phyloP scores from a whole-genome alignment of 1,140 invertebrate species.

The Tetragnatha versicolor region DNA sequence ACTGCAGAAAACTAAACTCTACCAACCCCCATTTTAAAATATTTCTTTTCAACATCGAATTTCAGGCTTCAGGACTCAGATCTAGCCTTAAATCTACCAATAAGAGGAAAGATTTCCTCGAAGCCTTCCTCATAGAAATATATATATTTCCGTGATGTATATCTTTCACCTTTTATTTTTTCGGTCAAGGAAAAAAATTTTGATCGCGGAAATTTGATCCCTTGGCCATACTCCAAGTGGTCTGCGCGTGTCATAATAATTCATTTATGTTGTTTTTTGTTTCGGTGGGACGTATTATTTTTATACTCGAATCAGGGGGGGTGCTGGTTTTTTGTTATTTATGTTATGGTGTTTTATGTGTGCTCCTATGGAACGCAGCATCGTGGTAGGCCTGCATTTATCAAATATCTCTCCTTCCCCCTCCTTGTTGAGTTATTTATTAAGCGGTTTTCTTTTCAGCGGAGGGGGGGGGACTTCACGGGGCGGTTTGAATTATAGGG shows the following conservation, averaged over 20 bases:
- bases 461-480: too few species aligned
- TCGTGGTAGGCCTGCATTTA: background rate
- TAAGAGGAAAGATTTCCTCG: background rate
- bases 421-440: too few species aligned
- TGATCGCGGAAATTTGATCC: background rate
- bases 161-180: background rate
- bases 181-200: background rate
- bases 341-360: background rate
- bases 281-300: background rate
- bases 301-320: too few species aligned
- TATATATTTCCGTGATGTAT: background rate
- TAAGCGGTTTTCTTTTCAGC: too few species aligned
- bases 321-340: conserved; percentile 9
- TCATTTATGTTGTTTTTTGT: background rate
- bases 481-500: too few species aligned
- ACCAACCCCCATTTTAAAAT: background rate
- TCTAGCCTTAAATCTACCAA: background rate
- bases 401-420: background rate
- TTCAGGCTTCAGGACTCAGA: background rate
- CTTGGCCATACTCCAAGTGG: background rate
- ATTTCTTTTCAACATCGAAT: background rate
- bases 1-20: too few species aligned
- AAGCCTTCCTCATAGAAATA: background rate
- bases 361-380: background rate
- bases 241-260: background rate